phyloP scores from a whole-genome alignment of 2,797 vertebrate genomes.

The Philypnodon macrostomus region DNA sequence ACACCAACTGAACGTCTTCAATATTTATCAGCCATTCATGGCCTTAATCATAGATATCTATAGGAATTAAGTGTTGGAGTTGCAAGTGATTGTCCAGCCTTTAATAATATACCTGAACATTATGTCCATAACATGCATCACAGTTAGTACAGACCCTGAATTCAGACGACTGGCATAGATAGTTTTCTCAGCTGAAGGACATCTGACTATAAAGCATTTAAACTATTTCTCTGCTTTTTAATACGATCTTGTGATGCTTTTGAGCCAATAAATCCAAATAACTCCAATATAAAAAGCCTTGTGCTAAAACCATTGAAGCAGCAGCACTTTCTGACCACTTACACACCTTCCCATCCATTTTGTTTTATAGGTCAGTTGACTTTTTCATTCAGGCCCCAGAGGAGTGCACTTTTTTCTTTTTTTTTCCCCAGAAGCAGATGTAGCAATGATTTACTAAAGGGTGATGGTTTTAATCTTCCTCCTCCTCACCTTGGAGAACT shows the following conservation, averaged over 20 bases:
- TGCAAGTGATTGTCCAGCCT: too few species aligned
- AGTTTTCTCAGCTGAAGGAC: not conserved
- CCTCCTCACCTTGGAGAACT: constrained; percentile 29
- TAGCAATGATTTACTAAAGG: constrained; percentile 50
- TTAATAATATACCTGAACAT: too few species aligned
- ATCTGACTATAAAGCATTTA: not conserved
- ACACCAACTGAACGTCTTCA: constrained; percentile 22
- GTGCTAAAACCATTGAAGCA: constrained; percentile 2
- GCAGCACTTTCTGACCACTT: not conserved
- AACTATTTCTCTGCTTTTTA: not conserved
- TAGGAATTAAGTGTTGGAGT: too few species aligned
- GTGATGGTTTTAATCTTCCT: constrained; percentile 55
- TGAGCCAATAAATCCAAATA: not conserved
- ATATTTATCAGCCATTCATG: constrained; percentile 33
- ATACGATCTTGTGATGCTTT: not conserved
- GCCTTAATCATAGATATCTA: not conserved
- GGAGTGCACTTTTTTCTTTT: constrained; percentile 13
- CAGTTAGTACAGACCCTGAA: too few species aligned
- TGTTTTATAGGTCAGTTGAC: constrained; percentile 18
- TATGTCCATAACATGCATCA: too few species aligned
- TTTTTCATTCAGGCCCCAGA: constrained; percentile 14
- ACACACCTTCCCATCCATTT: constrained; percentile 14
- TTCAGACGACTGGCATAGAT: too few species aligned
- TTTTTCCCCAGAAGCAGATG: constrained; percentile 24
- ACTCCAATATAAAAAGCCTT: not conserved